Base-by-base conservation (phyloP, 2,113 vertebrate species). In the Bagarius yarrelli region DNA sequence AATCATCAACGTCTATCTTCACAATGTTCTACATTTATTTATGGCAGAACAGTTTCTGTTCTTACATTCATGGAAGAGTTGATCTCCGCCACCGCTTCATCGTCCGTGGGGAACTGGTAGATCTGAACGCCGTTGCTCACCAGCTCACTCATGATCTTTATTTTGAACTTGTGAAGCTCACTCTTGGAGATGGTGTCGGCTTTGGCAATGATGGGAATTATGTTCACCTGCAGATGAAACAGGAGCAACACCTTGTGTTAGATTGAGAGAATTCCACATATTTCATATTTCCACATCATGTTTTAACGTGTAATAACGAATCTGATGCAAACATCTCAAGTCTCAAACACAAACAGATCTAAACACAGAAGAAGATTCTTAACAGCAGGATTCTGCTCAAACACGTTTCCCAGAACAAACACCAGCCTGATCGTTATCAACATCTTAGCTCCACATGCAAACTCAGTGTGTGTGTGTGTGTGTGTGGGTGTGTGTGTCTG, bases 171-270 rank as follows among this genome's bases (percentile, higher is more conserved):
- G 89, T 99, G 97, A 56, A 99, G 88, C 85, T 99, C 98, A 0
- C 97, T 98, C 90, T 99, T 99, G 84, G 97, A 98, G 91, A 99
- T 96, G 23, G 98, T 99, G 91, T 99, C 98, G 0, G 98, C 97
- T 89, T 98, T 98, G 84, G 98, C 98, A 8, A 99, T 98, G 59
- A 99, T 97, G 0, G 98, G 98, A 86, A 99, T 99, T 55, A 99
- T 98, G 88, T 97, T 99, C 81, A 99, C 98, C 98, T 99, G 25
- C 0, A 61, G 30, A 47, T 27, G 40, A 1, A 63, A 19, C 52
- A 1, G 30, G 21, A 5, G 13, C 71, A 15, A 74, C 4, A n/a
- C 11, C 2, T 69, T 5, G 52, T 1, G 2, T 27, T 5, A 30
- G n/a, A 14, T 3, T 5, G 2, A 27, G n/a, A 67, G 34, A 40